Evolutionary conservation across 2,797 vertebrate species (phyloP).

Genomic region (Potorous gilbertii): DNA sequence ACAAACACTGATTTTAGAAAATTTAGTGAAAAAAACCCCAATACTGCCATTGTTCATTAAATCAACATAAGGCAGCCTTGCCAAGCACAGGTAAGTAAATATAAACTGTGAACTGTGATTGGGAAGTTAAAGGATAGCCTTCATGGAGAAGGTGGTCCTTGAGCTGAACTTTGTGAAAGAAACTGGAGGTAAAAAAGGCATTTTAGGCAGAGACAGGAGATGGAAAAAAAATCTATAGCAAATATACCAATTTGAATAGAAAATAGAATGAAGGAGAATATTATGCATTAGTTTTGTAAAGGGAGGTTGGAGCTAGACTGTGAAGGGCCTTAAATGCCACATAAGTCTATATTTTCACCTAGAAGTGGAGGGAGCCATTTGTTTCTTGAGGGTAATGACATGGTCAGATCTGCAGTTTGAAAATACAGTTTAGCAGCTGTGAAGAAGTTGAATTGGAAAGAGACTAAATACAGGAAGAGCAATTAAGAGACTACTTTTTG

Average conservation of each 20-base stretch:
- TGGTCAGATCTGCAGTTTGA: not conserved
- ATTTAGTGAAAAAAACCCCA: not conserved
- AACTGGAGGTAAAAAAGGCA: not conserved
- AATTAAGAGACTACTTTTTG: not conserved
- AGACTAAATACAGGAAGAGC: not conserved
- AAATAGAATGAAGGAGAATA: not conserved
- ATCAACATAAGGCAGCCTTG: not conserved
- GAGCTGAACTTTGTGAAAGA: not conserved
- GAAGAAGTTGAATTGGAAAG: not conserved
- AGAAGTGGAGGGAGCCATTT: not conserved
- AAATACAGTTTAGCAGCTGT: not conserved
- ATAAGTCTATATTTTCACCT: not conserved
- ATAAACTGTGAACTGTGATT: not conserved
- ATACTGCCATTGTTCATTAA: not conserved
- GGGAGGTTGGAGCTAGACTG: not conserved
- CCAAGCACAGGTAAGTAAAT: not conserved
- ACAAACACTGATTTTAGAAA: not conserved
- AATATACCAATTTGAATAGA: not conserved
- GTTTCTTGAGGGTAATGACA: not conserved
- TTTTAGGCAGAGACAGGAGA: not conserved
- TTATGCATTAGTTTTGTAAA: not conserved
- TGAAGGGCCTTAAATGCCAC: not conserved
- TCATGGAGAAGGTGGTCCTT: not conserved
- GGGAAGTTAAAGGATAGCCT: not conserved
- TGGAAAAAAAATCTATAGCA: not conserved